Conservation (phyloP, 1,140 invertebrate species). For the Plutomurus gul region DNA sequence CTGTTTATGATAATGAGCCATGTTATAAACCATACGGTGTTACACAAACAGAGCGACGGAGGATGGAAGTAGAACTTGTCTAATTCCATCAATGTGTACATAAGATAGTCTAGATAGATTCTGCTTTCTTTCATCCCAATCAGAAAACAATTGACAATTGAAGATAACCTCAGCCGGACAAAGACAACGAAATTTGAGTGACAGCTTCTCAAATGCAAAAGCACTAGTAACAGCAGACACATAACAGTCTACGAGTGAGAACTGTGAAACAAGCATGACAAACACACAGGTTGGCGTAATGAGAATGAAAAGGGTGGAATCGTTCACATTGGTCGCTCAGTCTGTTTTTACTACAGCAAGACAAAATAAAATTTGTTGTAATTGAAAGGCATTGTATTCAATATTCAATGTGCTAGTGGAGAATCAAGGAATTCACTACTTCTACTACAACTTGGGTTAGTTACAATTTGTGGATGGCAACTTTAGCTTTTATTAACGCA, state of each 20-base stretch:
- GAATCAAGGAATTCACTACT: too few relatives aligned
- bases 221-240: not conserved
- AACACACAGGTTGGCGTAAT: not conserved
- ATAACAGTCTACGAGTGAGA: not conserved
- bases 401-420: too few relatives aligned
- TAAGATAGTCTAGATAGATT: not conserved
- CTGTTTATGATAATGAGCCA: too few relatives aligned
- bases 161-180: not conserved
- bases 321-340: not conserved
- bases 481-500: too few relatives aligned
- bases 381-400: not conserved
- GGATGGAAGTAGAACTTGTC: not conserved
- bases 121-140: not conserved
- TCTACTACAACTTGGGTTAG: too few relatives aligned
- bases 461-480: too few relatives aligned
- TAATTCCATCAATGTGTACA: not conserved
- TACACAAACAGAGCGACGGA: not conserved
- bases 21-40: too few relatives aligned
- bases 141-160: conserved; percentile 24
- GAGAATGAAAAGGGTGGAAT: not conserved
- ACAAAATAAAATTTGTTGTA: not conserved
- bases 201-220: not conserved
- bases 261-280: not conserved
- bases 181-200: conserved; percentile 18
- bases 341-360: too few relatives aligned